Percentiles rank a stretch among this genome's conserved stretches.
Conservation (phyloP, 2,888 invertebrate genomes). For the Leptura quadrifasciata region DNA sequence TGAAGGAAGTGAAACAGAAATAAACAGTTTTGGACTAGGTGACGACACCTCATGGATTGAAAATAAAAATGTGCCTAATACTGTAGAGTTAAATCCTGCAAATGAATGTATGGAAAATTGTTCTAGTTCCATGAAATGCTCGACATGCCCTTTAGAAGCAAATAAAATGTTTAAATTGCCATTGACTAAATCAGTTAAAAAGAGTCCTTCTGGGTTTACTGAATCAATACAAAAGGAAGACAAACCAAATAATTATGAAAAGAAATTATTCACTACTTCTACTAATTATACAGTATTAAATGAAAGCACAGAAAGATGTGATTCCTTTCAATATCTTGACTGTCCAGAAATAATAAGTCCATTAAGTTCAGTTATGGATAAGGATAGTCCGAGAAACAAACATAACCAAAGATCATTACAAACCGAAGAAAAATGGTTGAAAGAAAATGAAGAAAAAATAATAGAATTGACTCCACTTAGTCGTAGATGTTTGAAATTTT, state of each 20-base stretch:
- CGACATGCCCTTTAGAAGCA: background rate
- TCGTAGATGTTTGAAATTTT: background rate
- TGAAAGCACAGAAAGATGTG: constrained; percentile 26
- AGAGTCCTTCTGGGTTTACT: background rate
- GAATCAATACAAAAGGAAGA: background rate
- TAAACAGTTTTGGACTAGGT: background rate
- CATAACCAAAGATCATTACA: background rate
- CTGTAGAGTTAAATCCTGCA: background rate
- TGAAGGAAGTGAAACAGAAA: background rate
- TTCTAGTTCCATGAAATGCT: background rate
- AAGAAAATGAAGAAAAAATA: background rate
- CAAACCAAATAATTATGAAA: background rate
- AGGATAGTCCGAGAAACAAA: constrained; percentile 30
- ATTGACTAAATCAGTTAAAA: background rate
- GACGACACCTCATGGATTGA: background rate
- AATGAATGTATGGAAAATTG: background rate
- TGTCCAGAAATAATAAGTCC: constrained; percentile 48
- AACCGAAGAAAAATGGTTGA: background rate
- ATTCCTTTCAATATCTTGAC: constrained; percentile 21
- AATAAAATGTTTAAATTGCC: background rate
- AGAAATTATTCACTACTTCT: background rate
- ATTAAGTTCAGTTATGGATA: constrained; percentile 37
- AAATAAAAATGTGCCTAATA: background rate
- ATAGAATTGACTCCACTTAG: background rate
- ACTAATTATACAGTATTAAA: background rate